Conservation (phyloP, 2,888 invertebrate species). For the Onthophagus sagittarius region DNA sequence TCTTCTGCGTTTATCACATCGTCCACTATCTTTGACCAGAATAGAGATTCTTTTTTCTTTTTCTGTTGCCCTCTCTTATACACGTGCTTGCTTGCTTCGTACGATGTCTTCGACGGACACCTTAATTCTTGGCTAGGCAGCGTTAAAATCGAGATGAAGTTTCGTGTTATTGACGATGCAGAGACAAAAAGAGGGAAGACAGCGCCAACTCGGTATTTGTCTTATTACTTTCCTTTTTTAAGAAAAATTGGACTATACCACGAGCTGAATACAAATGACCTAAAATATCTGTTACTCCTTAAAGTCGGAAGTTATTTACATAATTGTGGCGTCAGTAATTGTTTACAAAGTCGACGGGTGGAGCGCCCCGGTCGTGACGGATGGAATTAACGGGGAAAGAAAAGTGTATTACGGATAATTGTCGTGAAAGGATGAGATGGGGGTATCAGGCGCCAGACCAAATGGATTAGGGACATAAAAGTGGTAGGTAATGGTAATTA, state of each 20-base stretch:
- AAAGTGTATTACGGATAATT: not conserved
- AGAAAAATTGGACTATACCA: not conserved
- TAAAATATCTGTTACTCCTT: slow-evolving; percentile 8
- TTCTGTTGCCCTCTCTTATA: not conserved
- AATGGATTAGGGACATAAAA: slow-evolving; percentile 46
- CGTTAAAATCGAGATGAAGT: not conserved
- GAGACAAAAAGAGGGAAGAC: not conserved
- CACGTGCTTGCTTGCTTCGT: too few species aligned
- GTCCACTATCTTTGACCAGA: slow-evolving; percentile 17
- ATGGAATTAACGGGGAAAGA: slow-evolving; percentile 5
- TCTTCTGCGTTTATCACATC: slow-evolving; percentile 47
- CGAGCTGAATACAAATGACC: slow-evolving; percentile 7
- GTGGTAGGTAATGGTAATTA: slow-evolving; percentile 45
- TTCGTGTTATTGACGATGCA: not conserved
- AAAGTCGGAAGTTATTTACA: slow-evolving; percentile 7
- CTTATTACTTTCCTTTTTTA: not conserved
- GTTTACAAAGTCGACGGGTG: not conserved
- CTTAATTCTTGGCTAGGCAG: not conserved
- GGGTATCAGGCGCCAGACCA: slow-evolving; percentile 25
- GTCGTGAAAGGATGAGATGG: not conserved
- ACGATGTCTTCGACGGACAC: not conserved
- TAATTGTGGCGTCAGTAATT: slow-evolving; percentile 9
- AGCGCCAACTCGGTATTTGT: not conserved
- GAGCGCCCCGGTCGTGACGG: not conserved
- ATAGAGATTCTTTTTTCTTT: not conserved